Conservation (phyloP, 2,797 vertebrate genomes). For the Catostomus latipinnis region DNA sequence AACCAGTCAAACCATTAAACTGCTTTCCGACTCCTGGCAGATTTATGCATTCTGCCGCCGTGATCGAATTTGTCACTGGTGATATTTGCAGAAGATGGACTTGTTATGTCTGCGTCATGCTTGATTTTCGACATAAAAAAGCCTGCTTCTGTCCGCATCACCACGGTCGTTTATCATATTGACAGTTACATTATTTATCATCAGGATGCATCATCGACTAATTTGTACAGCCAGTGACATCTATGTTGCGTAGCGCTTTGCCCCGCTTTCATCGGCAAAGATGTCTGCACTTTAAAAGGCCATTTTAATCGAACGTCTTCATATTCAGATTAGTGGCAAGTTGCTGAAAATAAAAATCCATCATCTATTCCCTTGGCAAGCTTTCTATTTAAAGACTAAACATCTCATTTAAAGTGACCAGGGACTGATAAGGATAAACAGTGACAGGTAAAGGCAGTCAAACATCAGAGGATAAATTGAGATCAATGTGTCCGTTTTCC, state of each 20-base stretch:
- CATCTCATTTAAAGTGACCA: slow-evolving; percentile 58
- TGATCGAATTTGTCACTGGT: slow-evolving; percentile 67
- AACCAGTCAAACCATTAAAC: slow-evolving; percentile 9
- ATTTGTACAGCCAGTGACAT: slow-evolving; percentile 42
- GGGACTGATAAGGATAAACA: slow-evolving; percentile 49
- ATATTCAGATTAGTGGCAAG: slow-evolving; percentile 54
- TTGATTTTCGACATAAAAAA: slow-evolving; percentile 66
- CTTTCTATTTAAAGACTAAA: slow-evolving; percentile 51
- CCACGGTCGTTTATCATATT: slow-evolving; percentile 63
- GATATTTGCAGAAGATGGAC: slow-evolving; percentile 67
- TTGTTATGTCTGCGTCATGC: slow-evolving; percentile 60
- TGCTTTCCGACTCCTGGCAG: slow-evolving; percentile 23
- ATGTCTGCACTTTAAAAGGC: slow-evolving; percentile 26
- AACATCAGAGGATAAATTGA: slow-evolving; percentile 51
- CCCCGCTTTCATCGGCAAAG: slow-evolving; percentile 13
- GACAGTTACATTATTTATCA: slow-evolving; percentile 63
- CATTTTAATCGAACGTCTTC: slow-evolving; percentile 63
- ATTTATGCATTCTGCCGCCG: slow-evolving; percentile 49
- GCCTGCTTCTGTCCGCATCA: slow-evolving; percentile 47
- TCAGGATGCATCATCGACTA: slow-evolving; percentile 51
- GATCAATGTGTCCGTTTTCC: slow-evolving; percentile 54
- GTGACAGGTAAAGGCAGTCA: slow-evolving; percentile 59
- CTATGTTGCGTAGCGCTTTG: slow-evolving; percentile 22
- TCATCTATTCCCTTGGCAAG: slow-evolving; percentile 52
- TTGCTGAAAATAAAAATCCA: slow-evolving; percentile 39